Evolutionary conservation across 1,140 invertebrate species (phyloP), one percentile per base, ranked within the genome.

Genomic region (Caenorhabditis tropicalis): DNA sequence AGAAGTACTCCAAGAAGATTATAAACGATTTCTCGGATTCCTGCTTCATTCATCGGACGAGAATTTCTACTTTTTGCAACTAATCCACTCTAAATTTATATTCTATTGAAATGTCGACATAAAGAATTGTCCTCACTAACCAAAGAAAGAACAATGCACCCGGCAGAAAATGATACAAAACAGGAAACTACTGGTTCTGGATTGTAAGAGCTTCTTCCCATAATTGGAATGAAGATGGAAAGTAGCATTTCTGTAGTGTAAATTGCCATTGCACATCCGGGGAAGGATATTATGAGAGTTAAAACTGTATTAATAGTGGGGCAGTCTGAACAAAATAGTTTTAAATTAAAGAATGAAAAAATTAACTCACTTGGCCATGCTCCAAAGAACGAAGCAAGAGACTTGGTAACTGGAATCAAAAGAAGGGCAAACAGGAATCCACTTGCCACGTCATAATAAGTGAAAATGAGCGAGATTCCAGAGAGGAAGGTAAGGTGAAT

Each of bases 151-250:
- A 81, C 48, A 19, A 86, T 82, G 19, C 87, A 86, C 4, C 53
- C 36, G 15, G 86, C 53, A n/a, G 84, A 79, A 46, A 82, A 82
- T 16, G 80, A 65, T 10, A 85, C 51, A 49, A 86, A 85, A 12
- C 33, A 80, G 21, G 86, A 81, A 3, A 87, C 83, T 10, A 83
- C 79, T 43, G 83, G 51, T 49, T 87, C 86, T 9, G 86, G 86
- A 85, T 87, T 86, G 21, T 43, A 48, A 1, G 85, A 74, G 39
- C 70, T 86, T 46, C 86, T 53, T 36, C 86, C 86, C 86, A 87
- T 87, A 27, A 87, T 87, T 48, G 86, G 86, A 83, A 87, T 82
- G 58, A 87, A 87, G 53, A 87, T 87, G 9, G 60, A 79, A 29
- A 86, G 46, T 21, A 87, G 80, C 86, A 87, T 86, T 33, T 86